Evolutionary conservation across 2,888 invertebrate genomes (phyloP), one percentile per base, ranked within the genome.

Genomic region (Stictocephala bisonia): DNA sequence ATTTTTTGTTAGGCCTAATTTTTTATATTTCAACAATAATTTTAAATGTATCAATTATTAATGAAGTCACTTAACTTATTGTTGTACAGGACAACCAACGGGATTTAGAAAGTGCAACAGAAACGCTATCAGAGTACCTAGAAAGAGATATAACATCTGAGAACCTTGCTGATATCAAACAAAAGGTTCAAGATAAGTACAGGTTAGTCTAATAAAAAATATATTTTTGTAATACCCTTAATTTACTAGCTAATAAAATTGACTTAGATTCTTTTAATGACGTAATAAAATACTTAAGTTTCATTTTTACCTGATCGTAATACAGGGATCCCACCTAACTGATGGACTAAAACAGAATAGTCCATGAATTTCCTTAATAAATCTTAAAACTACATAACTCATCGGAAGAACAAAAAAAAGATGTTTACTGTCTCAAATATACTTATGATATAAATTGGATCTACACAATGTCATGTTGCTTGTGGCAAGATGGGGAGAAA

Each of bases 121-220:
- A 99, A 86, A 95, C 93, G 80, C 89, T 99, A 79, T 97, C 97
- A 24, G 98, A 97, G 87, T 98, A 97, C 86, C 90, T 99, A 81
- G 99, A 99, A 88, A 88, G 97, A 82, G 98, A 99, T 86, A 96
- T 99, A 84, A 97, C 97, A 78, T 94, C 94, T 82, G 97, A 98
- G 86, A 97, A 98, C 87, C 89, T 99, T 81, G 94, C 94, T 79
- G 96, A 96, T 83, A 96, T 99, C 84, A 99, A 99, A 86, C 98
- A 99, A 86, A 98, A 97, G 87, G 98, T 99, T 82, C 96, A 97
- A 87, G 97, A 98, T 84, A 97, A 97, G 87, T 96, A 95, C 86
- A 93, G 96, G 95, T 95, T 7, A 7, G 71, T 26, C 7, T 7
- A 15, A 50, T n/a, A n/a, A n/a, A 7, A 11, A 18, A 7, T 18